Evolutionary conservation across 2,113 vertebrate genomes (phyloP).

Genomic region (Hippoglossus stenolepis): DNA sequence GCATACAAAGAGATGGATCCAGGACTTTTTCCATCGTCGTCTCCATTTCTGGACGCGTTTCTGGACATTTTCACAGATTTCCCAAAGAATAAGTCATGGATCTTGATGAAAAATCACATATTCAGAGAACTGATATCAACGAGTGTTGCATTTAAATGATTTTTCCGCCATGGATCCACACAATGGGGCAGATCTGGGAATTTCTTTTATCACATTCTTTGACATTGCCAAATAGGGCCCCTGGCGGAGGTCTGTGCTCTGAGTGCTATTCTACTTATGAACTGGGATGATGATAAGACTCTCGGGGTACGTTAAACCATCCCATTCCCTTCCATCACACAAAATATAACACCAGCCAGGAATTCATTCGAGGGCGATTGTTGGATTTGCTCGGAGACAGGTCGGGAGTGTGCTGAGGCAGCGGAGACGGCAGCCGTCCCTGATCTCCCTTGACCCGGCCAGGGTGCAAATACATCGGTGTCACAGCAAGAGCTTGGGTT

Average conservation of each 20-base stretch:
- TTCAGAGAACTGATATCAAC: background rate
- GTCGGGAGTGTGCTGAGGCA: conserved; percentile 29
- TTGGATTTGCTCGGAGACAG: conserved; percentile 40
- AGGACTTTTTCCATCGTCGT: no score
- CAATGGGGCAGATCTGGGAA: no score
- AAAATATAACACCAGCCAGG: conserved; percentile 13
- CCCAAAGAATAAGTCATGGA: no score
- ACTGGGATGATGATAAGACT: background rate
- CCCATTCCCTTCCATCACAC: background rate
- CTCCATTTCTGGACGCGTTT: no score
- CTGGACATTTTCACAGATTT: no score
- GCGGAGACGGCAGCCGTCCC: conserved; percentile 10
- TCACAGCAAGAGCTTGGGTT: conserved; percentile 30
- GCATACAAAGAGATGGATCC: no score
- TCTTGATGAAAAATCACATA: no score
- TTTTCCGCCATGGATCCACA: background rate
- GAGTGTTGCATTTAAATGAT: background rate
- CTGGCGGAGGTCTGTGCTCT: background rate
- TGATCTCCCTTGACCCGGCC: conserved; percentile 31
- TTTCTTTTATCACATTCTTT: background rate
- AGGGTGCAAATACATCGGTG: conserved; percentile 20
- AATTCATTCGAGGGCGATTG: conserved; percentile 24
- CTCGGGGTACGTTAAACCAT: background rate
- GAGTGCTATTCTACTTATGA: background rate
- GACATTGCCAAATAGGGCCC: background rate